Evolutionary conservation across 2,888 invertebrate species (phyloP).

Genomic region (Geophilus truncorum): DNA sequence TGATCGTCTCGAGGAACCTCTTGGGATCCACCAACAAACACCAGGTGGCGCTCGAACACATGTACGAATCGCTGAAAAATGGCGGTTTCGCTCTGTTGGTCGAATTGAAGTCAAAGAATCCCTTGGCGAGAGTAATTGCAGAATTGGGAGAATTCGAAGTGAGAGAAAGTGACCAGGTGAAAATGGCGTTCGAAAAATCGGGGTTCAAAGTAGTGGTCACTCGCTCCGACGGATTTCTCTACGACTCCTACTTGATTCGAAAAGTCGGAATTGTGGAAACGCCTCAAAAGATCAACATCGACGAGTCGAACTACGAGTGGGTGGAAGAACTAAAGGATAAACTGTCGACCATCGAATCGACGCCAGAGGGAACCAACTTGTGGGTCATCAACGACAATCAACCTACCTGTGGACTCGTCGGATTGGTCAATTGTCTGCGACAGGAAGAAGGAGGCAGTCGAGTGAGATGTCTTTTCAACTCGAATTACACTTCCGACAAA

Average conservation of each 20-base stretch:
- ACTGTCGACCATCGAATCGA: constrained; percentile 59
- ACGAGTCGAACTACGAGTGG: constrained; percentile 70
- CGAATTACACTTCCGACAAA: background rate
- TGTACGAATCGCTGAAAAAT: constrained; percentile 56
- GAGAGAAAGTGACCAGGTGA: constrained; percentile 35
- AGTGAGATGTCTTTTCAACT: constrained; percentile 56
- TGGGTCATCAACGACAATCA: constrained; percentile 65
- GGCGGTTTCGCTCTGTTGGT: constrained; percentile 63
- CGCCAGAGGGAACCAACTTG: constrained; percentile 51
- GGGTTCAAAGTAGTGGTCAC: constrained; percentile 58
- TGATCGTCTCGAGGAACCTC: constrained; percentile 63
- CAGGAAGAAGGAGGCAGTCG: constrained; percentile 77
- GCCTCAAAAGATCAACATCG: constrained; percentile 54
- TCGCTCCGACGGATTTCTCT: constrained; percentile 60
- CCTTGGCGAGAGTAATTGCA: constrained; percentile 40
- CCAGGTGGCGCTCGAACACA: too few relatives aligned
- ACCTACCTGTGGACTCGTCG: constrained; percentile 70
- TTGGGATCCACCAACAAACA: too few relatives aligned
- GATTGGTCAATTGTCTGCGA: constrained; percentile 83
- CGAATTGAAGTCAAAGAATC: constrained; percentile 39
- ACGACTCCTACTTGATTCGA: constrained; percentile 58
- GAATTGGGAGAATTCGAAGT: constrained; percentile 32
- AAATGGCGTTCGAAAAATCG: constrained; percentile 39
- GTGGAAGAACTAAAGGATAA: constrained; percentile 72
- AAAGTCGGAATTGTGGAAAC: constrained; percentile 46